phyloP scores from a whole-genome alignment of 2,797 vertebrate species.

The Gymnopithys bicolor region DNA sequence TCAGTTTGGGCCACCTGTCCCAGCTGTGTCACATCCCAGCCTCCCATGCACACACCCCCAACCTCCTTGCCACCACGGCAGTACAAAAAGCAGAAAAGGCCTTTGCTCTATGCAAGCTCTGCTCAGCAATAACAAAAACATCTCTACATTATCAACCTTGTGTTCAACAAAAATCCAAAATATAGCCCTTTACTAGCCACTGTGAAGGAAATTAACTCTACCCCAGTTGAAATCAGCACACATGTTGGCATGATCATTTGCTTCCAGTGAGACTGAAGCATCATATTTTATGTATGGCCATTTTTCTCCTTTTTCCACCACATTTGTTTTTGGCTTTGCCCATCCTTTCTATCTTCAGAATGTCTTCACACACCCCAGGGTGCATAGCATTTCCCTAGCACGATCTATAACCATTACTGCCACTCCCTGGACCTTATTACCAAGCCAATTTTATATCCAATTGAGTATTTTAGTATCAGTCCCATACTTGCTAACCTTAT shows the following conservation, averaged over 20 bases:
- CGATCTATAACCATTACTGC: not conserved
- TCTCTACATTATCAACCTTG: not conserved
- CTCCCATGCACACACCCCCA: not conserved
- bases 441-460: constrained; percentile 42
- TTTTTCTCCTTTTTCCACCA: not conserved
- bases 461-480: constrained; percentile 57
- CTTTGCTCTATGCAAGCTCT: not conserved
- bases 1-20: not conserved
- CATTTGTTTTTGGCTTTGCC: not conserved
- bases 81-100: not conserved
- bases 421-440: constrained; percentile 24
- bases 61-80: not conserved
- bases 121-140: not conserved
- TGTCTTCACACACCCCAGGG: not conserved
- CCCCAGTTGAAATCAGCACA: not conserved
- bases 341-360: not conserved
- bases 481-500: constrained; percentile 65
- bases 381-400: not conserved
- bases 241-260: not conserved
- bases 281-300: not conserved
- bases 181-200: not conserved
- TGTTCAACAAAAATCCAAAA: not conserved
- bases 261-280: not conserved
- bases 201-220: not conserved
- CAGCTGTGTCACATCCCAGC: not conserved